phyloP scores from a whole-genome alignment of 2,888 invertebrate genomes.

The Crocallis elinguaria region DNA sequence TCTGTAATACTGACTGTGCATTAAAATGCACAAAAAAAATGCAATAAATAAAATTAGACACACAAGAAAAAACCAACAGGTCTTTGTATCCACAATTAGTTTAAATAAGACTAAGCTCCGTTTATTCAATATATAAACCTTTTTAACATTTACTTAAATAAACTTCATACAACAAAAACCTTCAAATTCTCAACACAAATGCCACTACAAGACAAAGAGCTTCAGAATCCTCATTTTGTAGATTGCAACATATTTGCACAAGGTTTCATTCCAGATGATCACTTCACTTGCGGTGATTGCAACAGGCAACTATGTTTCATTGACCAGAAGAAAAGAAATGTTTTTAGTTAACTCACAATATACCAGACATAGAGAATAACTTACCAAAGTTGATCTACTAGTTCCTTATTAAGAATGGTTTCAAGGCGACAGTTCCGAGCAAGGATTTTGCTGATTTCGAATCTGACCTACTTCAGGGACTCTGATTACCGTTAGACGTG shows the following conservation, averaged over 20 bases:
- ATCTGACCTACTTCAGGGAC: conserved; percentile 8
- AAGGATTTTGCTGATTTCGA: conserved; percentile 13
- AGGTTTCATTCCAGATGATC: conserved; percentile 35
- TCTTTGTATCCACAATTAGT: too few relatives aligned
- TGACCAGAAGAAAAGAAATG: background rate
- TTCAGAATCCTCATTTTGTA: conserved; percentile 27
- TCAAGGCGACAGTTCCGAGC: conserved; percentile 10
- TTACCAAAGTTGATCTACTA: conserved; percentile 4
- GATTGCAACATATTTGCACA: conserved; percentile 30
- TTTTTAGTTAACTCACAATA: background rate
- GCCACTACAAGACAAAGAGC: conserved; percentile 18
- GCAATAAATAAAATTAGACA: too few relatives aligned
- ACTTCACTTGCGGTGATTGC: conserved; percentile 20
- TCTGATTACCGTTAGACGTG: conserved; percentile 4
- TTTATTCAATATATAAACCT: too few relatives aligned
- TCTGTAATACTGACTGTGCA: too few relatives aligned
- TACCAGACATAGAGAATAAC: too few relatives aligned
- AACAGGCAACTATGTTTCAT: conserved; percentile 3
- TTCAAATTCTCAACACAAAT: conserved; percentile 1
- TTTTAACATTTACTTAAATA: too few relatives aligned
- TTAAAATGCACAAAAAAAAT: too few relatives aligned
- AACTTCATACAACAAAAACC: background rate
- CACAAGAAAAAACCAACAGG: too few relatives aligned
- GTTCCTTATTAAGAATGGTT: conserved; percentile 14
- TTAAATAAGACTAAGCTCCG: too few relatives aligned